Evolutionary conservation across 2,113 vertebrate species (phyloP).

Genomic region (Hemichromis elongatus): DNA sequence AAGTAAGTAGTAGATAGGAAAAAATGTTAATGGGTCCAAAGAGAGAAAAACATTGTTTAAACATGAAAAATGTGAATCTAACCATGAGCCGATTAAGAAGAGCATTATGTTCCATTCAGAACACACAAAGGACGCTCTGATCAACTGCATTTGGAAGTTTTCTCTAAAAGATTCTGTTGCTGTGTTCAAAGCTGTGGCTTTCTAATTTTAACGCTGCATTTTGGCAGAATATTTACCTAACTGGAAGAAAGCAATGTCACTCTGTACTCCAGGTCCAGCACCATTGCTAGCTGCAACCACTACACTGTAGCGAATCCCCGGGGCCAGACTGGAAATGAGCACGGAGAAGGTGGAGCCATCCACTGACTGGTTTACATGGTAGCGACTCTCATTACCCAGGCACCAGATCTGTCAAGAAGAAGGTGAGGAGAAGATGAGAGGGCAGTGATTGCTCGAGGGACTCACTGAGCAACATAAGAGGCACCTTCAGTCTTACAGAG

Average conservation of each 20-base stretch:
- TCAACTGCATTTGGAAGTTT: neutral
- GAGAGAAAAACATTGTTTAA: neutral
- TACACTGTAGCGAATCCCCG: constrained; percentile 86
- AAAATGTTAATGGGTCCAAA: neutral
- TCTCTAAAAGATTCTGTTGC: neutral
- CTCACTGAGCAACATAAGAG: neutral
- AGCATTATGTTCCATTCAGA: neutral
- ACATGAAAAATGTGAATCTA: neutral
- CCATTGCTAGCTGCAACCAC: constrained; percentile 88
- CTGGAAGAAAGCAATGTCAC: constrained; percentile 86
- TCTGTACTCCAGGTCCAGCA: constrained; percentile 86
- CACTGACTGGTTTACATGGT: constrained; percentile 90
- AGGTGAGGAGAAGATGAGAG: neutral
- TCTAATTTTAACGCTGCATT: neutral
- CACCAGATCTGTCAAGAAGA: constrained; percentile 84
- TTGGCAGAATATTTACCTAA: constrained; percentile 74
- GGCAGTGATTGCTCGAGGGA: constrained; percentile 27
- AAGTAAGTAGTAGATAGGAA: neutral
- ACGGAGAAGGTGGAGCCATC: constrained; percentile 85
- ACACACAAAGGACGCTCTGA: neutral
- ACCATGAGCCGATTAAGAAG: neutral
- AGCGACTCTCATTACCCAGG: constrained; percentile 89
- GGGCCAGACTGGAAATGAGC: constrained; percentile 83
- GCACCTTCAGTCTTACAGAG: constrained; percentile 6
- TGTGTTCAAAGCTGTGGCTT: neutral